Conservation (phyloP, 2,888 invertebrate genomes). For the Cerceris rybyensis region DNA sequence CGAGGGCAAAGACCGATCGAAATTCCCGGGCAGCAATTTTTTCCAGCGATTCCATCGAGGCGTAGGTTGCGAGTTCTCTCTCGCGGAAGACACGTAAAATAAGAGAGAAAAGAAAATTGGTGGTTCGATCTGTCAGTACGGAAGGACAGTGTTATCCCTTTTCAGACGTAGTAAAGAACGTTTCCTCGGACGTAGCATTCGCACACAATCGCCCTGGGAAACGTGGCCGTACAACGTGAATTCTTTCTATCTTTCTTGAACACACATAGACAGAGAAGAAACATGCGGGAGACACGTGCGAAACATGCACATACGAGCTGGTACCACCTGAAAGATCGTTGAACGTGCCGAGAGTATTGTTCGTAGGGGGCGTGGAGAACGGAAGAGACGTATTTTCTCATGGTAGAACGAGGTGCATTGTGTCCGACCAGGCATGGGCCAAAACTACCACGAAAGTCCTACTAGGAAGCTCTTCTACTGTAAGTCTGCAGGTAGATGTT, state of each 20-base stretch:
- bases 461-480: not conserved
- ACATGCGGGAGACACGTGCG: not conserved
- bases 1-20: no score
- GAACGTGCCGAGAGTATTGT: slow-evolving; percentile 21
- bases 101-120: not conserved
- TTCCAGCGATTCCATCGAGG: no score
- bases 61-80: no score
- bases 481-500: not conserved
- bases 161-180: not conserved
- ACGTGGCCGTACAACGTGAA: not conserved
- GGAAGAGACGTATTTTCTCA: slow-evolving; percentile 21
- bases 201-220: not conserved
- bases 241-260: not conserved
- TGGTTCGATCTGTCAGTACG: not conserved
- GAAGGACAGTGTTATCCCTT: not conserved
- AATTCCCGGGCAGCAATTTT: no score
- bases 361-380: not conserved
- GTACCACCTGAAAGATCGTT: slow-evolving; percentile 1
- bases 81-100: not conserved
- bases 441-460: slow-evolving; percentile 23
- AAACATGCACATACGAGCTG: not conserved
- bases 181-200: not conserved
- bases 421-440: slow-evolving; percentile 16
- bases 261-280: no score
- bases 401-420: slow-evolving; percentile 29